Conservation (phyloP, 2,888 invertebrate species). For the Kryphioiulus occultus region DNA sequence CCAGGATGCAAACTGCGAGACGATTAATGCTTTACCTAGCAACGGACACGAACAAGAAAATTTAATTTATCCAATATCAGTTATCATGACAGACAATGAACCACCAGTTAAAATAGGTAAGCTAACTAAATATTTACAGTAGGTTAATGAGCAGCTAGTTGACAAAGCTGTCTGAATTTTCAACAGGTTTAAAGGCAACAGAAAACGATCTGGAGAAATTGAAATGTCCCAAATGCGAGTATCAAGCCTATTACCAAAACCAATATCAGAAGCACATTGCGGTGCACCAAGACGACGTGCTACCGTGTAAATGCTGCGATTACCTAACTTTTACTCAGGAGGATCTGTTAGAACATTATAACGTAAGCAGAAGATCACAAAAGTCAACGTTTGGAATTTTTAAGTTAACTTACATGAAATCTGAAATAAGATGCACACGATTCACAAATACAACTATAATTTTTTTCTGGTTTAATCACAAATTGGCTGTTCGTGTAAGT, state of each 20-base stretch:
- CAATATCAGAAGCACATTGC: slow-evolving; percentile 62
- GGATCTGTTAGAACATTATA: slow-evolving; percentile 61
- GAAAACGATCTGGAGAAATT: slow-evolving; percentile 60
- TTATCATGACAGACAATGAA: slow-evolving; percentile 36
- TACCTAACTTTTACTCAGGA: slow-evolving; percentile 57
- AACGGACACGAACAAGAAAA: neutral
- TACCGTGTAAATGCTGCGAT: slow-evolving; percentile 59
- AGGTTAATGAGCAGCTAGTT: too few species aligned
- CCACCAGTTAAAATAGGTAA: slow-evolving; percentile 39
- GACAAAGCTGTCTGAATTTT: too few species aligned
- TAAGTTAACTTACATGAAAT: too few species aligned
- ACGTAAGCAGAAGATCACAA: too few species aligned
- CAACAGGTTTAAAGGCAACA: slow-evolving; percentile 61
- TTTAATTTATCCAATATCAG: slow-evolving; percentile 28
- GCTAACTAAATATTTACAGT: neutral
- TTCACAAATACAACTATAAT: too few species aligned
- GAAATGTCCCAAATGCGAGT: slow-evolving; percentile 61
- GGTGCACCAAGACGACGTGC: slow-evolving; percentile 58
- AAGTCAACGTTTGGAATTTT: too few species aligned
- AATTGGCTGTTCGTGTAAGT: too few species aligned
- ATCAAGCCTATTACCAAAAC: slow-evolving; percentile 61
- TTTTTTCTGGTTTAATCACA: too few species aligned
- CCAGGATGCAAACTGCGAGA: neutral
- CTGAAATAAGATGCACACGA: too few species aligned
- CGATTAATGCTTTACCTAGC: neutral